Base-by-base conservation (phyloP, 2,113 vertebrate genomes). In the Carollia perspicillata region DNA sequence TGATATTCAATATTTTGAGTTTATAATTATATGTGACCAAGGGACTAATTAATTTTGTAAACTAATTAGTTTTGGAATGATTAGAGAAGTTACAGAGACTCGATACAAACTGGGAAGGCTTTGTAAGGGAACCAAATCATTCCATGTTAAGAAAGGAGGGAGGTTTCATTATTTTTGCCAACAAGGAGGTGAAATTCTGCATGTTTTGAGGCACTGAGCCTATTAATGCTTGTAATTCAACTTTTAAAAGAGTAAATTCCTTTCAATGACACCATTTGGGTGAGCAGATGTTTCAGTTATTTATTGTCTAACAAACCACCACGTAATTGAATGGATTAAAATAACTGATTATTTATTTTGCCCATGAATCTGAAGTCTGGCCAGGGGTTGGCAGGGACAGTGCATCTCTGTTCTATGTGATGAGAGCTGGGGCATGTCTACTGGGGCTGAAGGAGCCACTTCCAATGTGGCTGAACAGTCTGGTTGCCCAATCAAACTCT, bases 231-330 rank as follows among this genome's bases (percentile, higher is more conserved):
- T 94, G n/a, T 83, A 84, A 94, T 78, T 90, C 47, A 94, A 35
- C 23, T 85, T 95, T 84, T 49, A 68, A 92, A 87, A 95, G 86
- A 86, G n/a, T 40, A 78, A 94, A 85, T 96, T 9, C 11, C 58
- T 78, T 89, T 81, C 40, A 17, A 13, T 78, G 75, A 86, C 30
- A 91, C 42, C 75, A 69, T 83, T 72, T 89, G 81, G 20, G 14
- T 93, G 30, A 93, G 22, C 42, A 96, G 71, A 80, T 95, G 35
- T 90, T 89, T 78, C 16, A 74, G n/a, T 84, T 95, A 96, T 84
- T 95, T 97, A 89, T 94, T 96, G 68, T 42, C 86, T 91, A 96
- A 96, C 81, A 96, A 94, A 44, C 72, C 23, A 58, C 60, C 44
- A 63, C 28, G 71, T 68, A 87, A 84, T 86, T 94, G 77, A 96